These are phyloP conservation scores for Mixornis gularis DNA, from an alignment of 2,113 vertebrate species.

Conservation along the genomic window DNA sequence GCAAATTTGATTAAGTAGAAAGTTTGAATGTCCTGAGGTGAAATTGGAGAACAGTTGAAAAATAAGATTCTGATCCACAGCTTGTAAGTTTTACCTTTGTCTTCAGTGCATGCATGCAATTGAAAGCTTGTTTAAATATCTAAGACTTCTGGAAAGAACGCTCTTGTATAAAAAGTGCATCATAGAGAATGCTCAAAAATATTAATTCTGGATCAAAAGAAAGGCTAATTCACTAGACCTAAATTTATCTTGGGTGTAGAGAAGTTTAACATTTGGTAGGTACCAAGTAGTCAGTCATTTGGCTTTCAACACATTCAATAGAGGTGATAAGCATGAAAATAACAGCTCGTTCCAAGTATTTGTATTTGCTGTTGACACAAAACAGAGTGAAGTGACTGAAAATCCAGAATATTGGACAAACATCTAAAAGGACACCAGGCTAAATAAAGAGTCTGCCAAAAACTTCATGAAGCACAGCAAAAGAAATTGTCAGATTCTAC, in stretches of 20 bases:
- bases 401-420: background rate
- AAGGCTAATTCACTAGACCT: background rate
- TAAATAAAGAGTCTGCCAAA: background rate
- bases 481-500: background rate
- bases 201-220: background rate
- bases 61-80: background rate
- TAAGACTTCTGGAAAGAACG: background rate
- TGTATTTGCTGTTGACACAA: background rate
- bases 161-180: background rate
- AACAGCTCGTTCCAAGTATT: background rate
- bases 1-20: background rate
- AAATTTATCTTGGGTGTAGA: background rate
- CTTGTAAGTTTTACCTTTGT: background rate
- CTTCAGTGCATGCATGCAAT: background rate
- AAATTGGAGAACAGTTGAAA: background rate
- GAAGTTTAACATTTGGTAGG: background rate
- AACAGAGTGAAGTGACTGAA: background rate
- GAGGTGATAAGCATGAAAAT: background rate
- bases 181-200: background rate
- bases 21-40: background rate
- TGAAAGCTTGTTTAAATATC: background rate
- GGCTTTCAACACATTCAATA: background rate
- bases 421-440: background rate
- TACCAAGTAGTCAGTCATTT: background rate
- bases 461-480: background rate